Base-by-base conservation (phyloP, 1,140 invertebrate genomes). In the Papilio machaon region DNA sequence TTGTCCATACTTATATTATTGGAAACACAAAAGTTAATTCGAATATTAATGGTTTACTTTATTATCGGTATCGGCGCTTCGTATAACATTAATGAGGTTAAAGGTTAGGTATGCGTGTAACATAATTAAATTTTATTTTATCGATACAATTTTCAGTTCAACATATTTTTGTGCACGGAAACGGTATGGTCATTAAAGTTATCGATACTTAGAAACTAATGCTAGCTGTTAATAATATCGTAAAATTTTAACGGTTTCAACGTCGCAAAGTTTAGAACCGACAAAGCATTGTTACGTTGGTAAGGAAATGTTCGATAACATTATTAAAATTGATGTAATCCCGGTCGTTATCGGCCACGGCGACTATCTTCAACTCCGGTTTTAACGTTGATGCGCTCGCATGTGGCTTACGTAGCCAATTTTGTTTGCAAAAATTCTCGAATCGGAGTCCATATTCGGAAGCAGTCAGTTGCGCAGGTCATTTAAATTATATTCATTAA, bases 151-250 rank as follows among this genome's bases (percentile, higher is more conserved):
- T 47, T 46, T 74, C 73, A 74, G 38, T 43, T 76, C 47, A 19
- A 76, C 74, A 76, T 76, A 52, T 76, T 46, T 73, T 73, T 47
- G 73, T 76, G 10, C 47, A 47, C 74, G 74, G 74, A 76, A 76
- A 76, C 46, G 47, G 47, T 8, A 4, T 35, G 19, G n/a, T 76
- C 74, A 52, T 76, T 76, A 76, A 76, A 76, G 54, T 76, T 76
- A 76, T 76, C 74, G 74, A 76, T 76, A 76, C 74, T 76, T 52
- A 54, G 74, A 76, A 76, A 52, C 19, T 35, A 49, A 76, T 46
- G n/a, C 43, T 30, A 17, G 19, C 74, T 52, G 74, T 76, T 76
- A 76, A 76, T 76, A 52, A 52, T 49, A 52, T 76, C 74, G 47
- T 76, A 76, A 76, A 76, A 23, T 76, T 52, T 76, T 76, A 76